These are phyloP conservation scores for Mamestra brassicae DNA, from an alignment of 2,888 invertebrate species.

Conservation along the genomic window DNA sequence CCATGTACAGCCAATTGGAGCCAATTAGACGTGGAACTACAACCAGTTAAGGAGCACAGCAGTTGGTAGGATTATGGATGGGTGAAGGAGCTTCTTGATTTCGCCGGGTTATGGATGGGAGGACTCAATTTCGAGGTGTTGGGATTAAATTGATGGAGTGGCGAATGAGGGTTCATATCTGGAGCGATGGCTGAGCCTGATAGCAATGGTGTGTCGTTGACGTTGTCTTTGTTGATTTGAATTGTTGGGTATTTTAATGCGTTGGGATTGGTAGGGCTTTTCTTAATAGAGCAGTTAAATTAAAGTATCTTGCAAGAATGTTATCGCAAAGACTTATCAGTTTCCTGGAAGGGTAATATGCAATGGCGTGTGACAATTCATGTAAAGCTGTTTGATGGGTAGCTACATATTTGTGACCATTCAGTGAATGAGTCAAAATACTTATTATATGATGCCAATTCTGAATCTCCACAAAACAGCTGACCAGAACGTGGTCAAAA, in stretches of 20 bases:
- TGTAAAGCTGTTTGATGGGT: not conserved
- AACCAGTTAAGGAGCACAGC: slow-evolving; percentile 48
- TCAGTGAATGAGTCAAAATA: not conserved
- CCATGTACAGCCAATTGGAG: slow-evolving; percentile 78
- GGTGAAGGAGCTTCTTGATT: slow-evolving; percentile 51
- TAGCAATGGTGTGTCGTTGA: slow-evolving; percentile 19
- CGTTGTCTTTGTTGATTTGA: slow-evolving; percentile 8
- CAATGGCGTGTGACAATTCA: too few relatives aligned
- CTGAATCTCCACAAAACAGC: not conserved
- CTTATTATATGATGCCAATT: not conserved
- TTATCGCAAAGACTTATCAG: not conserved
- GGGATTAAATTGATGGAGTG: slow-evolving; percentile 56
- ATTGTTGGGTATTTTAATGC: slow-evolving; percentile 17
- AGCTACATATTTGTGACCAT: not conserved
- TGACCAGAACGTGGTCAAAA: slow-evolving; percentile 35
- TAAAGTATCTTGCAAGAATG: not conserved
- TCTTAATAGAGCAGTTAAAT: not conserved
- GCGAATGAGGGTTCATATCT: slow-evolving; percentile 34
- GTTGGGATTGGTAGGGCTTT: not conserved
- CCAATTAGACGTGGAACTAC: slow-evolving; percentile 74
- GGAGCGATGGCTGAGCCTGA: slow-evolving; percentile 42
- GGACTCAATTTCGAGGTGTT: slow-evolving; percentile 60
- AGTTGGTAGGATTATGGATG: slow-evolving; percentile 39
- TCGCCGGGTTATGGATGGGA: slow-evolving; percentile 49
- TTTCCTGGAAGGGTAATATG: not conserved